Evolutionary conservation across 2,888 invertebrate genomes (phyloP).

Genomic region (Gnatocerus cornutus): DNA sequence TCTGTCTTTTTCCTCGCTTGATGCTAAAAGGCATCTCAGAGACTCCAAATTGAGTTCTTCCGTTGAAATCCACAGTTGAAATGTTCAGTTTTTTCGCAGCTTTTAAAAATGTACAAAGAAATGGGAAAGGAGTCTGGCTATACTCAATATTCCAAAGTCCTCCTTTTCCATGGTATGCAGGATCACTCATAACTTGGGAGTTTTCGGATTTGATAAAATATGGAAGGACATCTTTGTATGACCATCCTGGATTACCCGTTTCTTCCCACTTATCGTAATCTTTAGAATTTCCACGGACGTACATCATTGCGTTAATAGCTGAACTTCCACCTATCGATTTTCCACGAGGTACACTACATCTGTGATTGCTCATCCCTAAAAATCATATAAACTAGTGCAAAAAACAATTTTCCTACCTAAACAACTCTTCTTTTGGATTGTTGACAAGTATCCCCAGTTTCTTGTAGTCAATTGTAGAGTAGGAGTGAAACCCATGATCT

Average conservation of each 20-base stretch:
- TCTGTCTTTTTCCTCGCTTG: slow-evolving; percentile 48
- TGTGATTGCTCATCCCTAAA: slow-evolving; percentile 62
- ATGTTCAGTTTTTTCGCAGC: not conserved
- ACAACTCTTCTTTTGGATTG: not conserved
- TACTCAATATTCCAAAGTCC: slow-evolving; percentile 51
- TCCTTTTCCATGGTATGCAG: slow-evolving; percentile 44
- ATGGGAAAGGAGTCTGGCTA: not conserved
- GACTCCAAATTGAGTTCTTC: not conserved
- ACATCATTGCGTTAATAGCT: not conserved
- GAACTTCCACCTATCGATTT: not conserved
- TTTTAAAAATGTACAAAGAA: not conserved
- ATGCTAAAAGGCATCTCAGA: slow-evolving; percentile 20
- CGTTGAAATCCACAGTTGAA: not conserved
- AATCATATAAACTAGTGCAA: not conserved
- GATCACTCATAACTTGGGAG: slow-evolving; percentile 68
- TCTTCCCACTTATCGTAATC: slow-evolving; percentile 90
- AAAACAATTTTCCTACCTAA: not conserved
- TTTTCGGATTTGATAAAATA: slow-evolving; percentile 92
- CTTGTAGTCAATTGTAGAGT: not conserved
- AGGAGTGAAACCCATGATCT: not conserved
- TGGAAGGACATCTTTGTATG: slow-evolving; percentile 84
- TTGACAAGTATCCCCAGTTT: not conserved
- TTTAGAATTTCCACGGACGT: slow-evolving; percentile 74
- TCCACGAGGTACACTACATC: not conserved
- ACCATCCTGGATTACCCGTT: slow-evolving; percentile 88